A percentile compares a stretch with the other conserved stretches of the same genome.
phyloP scores from a whole-genome alignment of 2,888 invertebrate species.

The Philereme transversata region DNA sequence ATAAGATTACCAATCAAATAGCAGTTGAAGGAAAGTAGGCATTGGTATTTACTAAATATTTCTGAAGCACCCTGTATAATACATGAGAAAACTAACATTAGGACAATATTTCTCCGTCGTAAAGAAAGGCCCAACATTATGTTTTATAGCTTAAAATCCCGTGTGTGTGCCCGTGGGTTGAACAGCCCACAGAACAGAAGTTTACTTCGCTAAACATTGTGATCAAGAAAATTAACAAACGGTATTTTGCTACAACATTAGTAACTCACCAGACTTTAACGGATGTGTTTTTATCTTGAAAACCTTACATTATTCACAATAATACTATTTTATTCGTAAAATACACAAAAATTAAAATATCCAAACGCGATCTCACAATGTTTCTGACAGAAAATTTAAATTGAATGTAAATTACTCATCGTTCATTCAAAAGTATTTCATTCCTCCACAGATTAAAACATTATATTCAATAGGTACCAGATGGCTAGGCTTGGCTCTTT shows the following conservation, averaged over 20 bases:
- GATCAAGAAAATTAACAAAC: constrained; percentile 3
- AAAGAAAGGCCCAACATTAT: too few relatives aligned
- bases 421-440: neutral
- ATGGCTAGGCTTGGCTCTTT: too few relatives aligned
- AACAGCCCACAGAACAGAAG: neutral
- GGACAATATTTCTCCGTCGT: too few relatives aligned
- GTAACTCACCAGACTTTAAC: constrained; percentile 42
- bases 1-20: too few relatives aligned
- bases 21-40: too few relatives aligned
- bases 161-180: constrained; percentile 43
- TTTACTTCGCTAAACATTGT: neutral
- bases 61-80: too few relatives aligned
- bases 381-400: neutral
- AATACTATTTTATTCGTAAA: constrained; percentile 22
- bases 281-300: constrained; percentile 4
- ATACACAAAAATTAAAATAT: constrained; percentile 8
- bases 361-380: neutral
- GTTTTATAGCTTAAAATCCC: too few relatives aligned
- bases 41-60: too few relatives aligned
- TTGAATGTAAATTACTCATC: neutral
- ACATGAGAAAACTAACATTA: too few relatives aligned
- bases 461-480: too few relatives aligned
- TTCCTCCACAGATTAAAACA: neutral
- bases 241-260: neutral
- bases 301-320: constrained; percentile 15